phyloP scores from a whole-genome alignment of 1,140 invertebrate species.

The Diuraphis noxia region DNA sequence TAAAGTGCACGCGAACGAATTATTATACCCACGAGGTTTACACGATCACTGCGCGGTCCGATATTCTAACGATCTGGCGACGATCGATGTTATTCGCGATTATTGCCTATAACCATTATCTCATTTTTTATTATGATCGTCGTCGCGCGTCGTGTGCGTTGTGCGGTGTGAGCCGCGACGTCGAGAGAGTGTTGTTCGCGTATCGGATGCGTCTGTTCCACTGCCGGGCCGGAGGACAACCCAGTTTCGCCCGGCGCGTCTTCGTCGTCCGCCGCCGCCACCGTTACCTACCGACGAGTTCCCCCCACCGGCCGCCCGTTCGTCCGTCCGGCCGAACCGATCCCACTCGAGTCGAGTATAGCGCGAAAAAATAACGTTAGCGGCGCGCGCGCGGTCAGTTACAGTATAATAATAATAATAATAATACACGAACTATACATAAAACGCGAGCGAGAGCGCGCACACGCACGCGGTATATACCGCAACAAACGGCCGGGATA shows the following conservation, averaged over 20 bases:
- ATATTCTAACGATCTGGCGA: not conserved
- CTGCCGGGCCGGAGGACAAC: slow-evolving; percentile 50
- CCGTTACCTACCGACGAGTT: not conserved
- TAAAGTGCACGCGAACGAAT: not conserved
- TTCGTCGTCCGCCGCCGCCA: slow-evolving; percentile 12
- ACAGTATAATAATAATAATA: not conserved
- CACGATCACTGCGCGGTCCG: not conserved
- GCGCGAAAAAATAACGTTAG: not conserved
- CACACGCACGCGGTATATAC: not conserved
- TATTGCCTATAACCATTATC: not conserved
- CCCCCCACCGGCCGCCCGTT: not conserved
- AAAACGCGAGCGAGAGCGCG: not conserved
- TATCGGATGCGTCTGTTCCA: slow-evolving; percentile 52
- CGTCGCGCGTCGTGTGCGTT: not conserved
- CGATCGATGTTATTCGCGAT: not conserved
- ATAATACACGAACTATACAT: not conserved
- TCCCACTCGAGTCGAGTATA: not conserved
- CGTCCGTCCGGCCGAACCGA: not conserved
- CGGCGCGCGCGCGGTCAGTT: slow-evolving; percentile 19
- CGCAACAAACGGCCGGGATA: not conserved
- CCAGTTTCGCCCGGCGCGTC: slow-evolving; percentile 44
- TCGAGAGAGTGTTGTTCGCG: slow-evolving; percentile 40
- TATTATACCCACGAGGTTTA: not conserved
- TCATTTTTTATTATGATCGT: not conserved
- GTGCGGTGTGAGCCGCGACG: not conserved